These are phyloP conservation scores for Myotis davidii DNA, from an alignment of 2,113 vertebrate species.

Conservation along the genomic window DNA sequence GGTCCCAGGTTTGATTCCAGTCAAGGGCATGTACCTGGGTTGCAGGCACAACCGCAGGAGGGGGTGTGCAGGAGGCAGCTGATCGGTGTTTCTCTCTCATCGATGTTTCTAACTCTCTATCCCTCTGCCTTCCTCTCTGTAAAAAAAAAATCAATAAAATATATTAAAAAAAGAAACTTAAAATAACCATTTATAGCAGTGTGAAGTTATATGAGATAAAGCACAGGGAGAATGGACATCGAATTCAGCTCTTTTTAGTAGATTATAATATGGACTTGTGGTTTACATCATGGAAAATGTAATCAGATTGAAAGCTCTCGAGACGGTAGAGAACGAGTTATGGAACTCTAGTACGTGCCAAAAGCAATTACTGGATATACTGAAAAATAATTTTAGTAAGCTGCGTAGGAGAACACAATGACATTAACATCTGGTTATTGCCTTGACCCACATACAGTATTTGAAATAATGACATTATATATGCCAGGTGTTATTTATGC, in stretches of 20 bases:
- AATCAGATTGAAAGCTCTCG: constrained; percentile 59
- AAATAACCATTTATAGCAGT: not conserved
- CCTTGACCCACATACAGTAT: constrained; percentile 70
- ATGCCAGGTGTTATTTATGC: constrained; percentile 70
- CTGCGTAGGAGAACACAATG: constrained; percentile 71
- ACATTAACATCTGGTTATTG: constrained; percentile 80
- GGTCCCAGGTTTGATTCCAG: too few relatives aligned
- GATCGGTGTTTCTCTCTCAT: too few relatives aligned
- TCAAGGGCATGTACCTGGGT: too few relatives aligned
- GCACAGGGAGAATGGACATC: not conserved
- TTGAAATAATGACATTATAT: constrained; percentile 77
- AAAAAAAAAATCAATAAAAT: too few relatives aligned
- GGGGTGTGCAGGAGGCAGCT: too few relatives aligned
- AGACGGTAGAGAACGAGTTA: constrained; percentile 71
- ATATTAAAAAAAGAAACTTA: not conserved
- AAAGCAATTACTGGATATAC: constrained; percentile 71
- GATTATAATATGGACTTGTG: not conserved
- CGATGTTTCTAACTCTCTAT: too few relatives aligned
- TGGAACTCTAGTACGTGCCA: constrained; percentile 51
- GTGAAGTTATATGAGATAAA: not conserved
- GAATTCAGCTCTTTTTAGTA: not conserved
- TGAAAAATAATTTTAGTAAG: constrained; percentile 78
- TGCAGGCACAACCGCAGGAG: too few relatives aligned
- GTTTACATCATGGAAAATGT: constrained; percentile 33
- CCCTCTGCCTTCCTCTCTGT: too few relatives aligned